Percentiles rank a stretch among this genome's conserved stretches.
Evolutionary conservation across 1,140 invertebrate genomes (phyloP).

Genomic region (Lepidurus couesii): DNA sequence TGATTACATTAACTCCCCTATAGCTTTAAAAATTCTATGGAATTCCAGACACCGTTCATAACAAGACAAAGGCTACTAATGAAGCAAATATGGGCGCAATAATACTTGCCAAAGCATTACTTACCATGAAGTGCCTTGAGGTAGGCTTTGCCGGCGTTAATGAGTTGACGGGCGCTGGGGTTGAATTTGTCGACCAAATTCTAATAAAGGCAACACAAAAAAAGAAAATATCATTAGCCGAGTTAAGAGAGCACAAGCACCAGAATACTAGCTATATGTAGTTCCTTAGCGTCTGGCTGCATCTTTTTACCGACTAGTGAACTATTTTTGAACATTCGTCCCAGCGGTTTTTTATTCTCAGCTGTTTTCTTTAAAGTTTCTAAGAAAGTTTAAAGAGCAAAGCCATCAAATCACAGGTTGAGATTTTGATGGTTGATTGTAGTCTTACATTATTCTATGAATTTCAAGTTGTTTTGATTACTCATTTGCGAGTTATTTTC

Average conservation of each 20-base stretch:
- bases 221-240: slow-evolving; percentile 36
- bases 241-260: not conserved
- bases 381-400: too few relatives aligned
- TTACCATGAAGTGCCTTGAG: slow-evolving; percentile 86
- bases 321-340: not conserved
- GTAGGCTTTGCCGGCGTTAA: slow-evolving; percentile 85
- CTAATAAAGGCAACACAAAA: slow-evolving; percentile 54
- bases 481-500: too few relatives aligned
- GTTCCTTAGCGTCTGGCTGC: not conserved
- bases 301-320: not conserved
- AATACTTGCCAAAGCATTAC: slow-evolving; percentile 42
- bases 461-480: too few relatives aligned
- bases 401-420: too few relatives aligned
- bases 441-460: too few relatives aligned
- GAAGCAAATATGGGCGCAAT: not conserved
- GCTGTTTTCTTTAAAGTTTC: too few relatives aligned
- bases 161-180: slow-evolving; percentile 82
- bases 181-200: slow-evolving; percentile 93
- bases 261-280: not conserved
- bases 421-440: too few relatives aligned
- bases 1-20: not conserved
- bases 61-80: not conserved
- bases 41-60: not conserved
- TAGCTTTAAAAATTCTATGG: not conserved
- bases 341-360: too few relatives aligned